Conservation (phyloP, 2,797 vertebrate species). For the Ataeniobius toweri region DNA sequence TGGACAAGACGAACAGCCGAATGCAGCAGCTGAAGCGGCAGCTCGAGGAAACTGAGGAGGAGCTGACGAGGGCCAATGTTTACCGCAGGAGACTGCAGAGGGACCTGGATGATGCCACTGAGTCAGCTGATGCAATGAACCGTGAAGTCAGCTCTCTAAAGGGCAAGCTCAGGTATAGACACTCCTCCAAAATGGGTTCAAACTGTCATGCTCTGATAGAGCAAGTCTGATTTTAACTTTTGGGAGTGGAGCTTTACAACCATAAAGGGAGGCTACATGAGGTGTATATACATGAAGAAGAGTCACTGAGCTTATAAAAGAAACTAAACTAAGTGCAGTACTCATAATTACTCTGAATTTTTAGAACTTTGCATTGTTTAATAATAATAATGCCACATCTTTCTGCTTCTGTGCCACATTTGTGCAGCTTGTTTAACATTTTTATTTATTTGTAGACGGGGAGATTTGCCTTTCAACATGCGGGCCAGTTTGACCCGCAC, state of each 20-base stretch:
- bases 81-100: conserved; percentile 93
- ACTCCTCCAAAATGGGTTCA: not conserved
- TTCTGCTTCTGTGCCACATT: not conserved
- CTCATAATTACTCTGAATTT: not conserved
- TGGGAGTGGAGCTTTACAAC: not conserved
- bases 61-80: conserved; percentile 90
- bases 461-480: conserved; percentile 67
- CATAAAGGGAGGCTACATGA: not conserved
- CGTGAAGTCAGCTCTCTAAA: conserved; percentile 93
- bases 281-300: no score
- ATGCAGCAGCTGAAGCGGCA: conserved; percentile 96
- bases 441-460: conserved; percentile 66
- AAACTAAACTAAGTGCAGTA: not conserved
- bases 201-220: not conserved
- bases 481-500: conserved; percentile 59
- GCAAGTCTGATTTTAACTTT: not conserved
- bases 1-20: conserved; percentile 89
- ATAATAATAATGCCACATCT: not conserved
- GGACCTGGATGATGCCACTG: conserved; percentile 90
- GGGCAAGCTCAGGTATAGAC: conserved; percentile 87
- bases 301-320: not conserved
- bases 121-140: conserved; percentile 88
- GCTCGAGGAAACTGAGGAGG: conserved; percentile 95
- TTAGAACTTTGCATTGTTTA: not conserved
- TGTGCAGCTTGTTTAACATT: not conserved